Evolutionary conservation across 2,888 invertebrate species (phyloP), one percentile per base, ranked within the genome.

Genomic region (Eulithis testata): DNA sequence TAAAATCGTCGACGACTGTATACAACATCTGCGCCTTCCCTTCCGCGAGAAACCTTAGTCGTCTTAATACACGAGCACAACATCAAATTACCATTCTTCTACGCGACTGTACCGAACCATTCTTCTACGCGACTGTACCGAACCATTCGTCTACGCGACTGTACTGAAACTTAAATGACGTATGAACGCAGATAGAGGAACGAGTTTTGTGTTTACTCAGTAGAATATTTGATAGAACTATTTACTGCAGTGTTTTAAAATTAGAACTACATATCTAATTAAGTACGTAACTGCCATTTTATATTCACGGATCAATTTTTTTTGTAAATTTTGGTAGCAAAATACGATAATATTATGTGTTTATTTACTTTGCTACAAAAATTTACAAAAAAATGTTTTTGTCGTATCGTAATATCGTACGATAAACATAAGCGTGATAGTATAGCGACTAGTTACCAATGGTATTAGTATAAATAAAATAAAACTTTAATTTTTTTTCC

Each of bases 41-140:
- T 76, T 76, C 70, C 62, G 68, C 59, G 68, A 74, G 76, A 80
- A 84, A 82, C 80, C 78, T 81, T 78, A 79, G 80, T 80, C 81
- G 74, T 78, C 79, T 80, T 79, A 79, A 81, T 52, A 53, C 53
- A 77, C 69, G 71, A 76, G 76, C 72, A 71, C 72, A 74, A 76
- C 79, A 77, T 80, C 73, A 80, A 80, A 83, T 83, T 78, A 81
- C 80, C 80, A 81, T 83, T 83, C 84, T 82, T 85, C 72, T 53
- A 31, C 59, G 73, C 67, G 67, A 69, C 69, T 58, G 61, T 50
- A 53, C 61, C 40, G 73, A 79, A 40, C 40, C 40, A 40, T 40
- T 40, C 40, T n/a, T n/a, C n/a, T 53, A 31, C 59, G 73, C 67
- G 67, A 69, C 69, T 58, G 61, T 50, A 53, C 61, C 40, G 73